Evolutionary conservation across 2,797 vertebrate species (phyloP), one percentile per base, ranked within the genome.

Genomic region (Accipiter fasciatus): DNA sequence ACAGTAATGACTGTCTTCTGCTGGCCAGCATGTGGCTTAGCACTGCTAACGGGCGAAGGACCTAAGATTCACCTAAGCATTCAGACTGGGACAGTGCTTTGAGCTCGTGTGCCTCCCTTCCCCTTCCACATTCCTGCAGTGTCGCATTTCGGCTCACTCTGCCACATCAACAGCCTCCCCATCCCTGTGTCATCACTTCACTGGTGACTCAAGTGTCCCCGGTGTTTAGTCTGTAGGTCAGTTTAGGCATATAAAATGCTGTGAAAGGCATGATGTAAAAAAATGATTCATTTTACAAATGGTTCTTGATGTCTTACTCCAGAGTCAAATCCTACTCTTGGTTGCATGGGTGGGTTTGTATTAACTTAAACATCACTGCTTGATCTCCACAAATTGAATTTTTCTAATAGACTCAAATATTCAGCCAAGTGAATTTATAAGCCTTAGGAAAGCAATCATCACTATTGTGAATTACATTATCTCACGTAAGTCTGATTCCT

Each of bases 401-500:
- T 94, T 94, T 87, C 66, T 70, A 59, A 79, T 21, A 79, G 59
- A 92, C 49, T 87, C 15, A 62, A 79, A 22, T 58, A 64, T 57
- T 92, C 66, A 92, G 39, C 50, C 76, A 86, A 78, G 88, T 58
- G 11, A 92, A 92, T 88, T 73, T 72, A 46, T 39, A 88, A 84
- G 10, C n/a, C 59, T 89, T 67, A 70, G 37, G 62, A 89, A 89
- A 76, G 67, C 44, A 73, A 94, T 73, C 59, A 59, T 9, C 31
- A 69, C 16, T 18, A 25, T 21, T 0, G 0, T 73, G 73, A 91
- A 29, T 10, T 79, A 58, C 58, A 70, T 76, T 72, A 65, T 40
- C 58, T 92, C 61, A 71, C 8, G 31, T 50, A 86, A 88, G 40
- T 26, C 15, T 54, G 57, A 59, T 72, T 70, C 42, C 37, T 76